These are phyloP conservation scores for Gymnocephalus cernua DNA, from an alignment of 2,113 vertebrate genomes.

Conservation along the genomic window DNA sequence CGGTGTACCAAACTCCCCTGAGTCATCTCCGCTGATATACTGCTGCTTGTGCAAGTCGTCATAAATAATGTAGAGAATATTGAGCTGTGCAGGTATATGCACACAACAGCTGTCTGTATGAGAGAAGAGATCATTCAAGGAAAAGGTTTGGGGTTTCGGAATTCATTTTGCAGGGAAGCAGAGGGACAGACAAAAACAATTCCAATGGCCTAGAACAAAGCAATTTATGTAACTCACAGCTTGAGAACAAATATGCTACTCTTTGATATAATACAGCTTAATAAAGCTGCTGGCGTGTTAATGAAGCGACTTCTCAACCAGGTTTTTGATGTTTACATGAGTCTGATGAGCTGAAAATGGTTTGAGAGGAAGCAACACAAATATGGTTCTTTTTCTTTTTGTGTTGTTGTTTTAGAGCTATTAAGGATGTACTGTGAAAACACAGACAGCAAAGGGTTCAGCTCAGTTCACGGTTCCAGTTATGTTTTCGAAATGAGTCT, in stretches of 20 bases:
- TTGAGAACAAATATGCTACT: constrained; percentile 13
- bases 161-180: neutral
- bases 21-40: constrained; percentile 24
- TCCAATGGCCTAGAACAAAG: neutral
- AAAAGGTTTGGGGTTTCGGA: neutral
- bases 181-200: neutral
- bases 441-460: neutral
- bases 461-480: neutral
- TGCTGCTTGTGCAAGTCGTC: constrained; percentile 19
- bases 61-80: constrained; percentile 68
- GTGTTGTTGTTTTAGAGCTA: neutral
- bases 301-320: neutral
- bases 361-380: neutral
- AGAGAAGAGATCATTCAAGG: neutral
- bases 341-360: neutral
- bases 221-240: constrained; percentile 10
- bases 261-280: constrained; percentile 14
- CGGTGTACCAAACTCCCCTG: neutral
- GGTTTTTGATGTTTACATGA: constrained; percentile 13
- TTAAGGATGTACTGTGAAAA: neutral
- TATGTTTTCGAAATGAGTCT: neutral
- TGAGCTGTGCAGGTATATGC: constrained; percentile 17
- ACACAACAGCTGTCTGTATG: neutral
- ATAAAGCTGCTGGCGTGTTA: neutral
- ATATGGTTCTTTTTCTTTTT: neutral